phyloP scores from a whole-genome alignment of 2,113 vertebrate species.

The Morone saxatilis region DNA sequence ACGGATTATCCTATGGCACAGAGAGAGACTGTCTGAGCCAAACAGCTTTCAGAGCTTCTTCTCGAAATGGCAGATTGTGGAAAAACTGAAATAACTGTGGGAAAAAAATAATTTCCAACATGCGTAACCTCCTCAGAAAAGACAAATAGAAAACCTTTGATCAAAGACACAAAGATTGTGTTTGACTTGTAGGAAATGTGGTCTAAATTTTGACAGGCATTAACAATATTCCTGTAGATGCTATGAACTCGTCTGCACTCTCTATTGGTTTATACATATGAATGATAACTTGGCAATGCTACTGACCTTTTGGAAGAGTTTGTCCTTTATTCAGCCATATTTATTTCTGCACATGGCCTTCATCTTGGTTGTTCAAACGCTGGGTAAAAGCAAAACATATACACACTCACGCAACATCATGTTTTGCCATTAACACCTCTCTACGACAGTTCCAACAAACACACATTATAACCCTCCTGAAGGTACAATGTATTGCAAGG shows the following conservation, averaged over 20 bases:
- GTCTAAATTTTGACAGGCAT: background rate
- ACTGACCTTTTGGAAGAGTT: background rate
- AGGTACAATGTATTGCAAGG: no score
- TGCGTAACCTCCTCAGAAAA: constrained; percentile 6
- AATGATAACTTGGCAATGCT: background rate
- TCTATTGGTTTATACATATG: background rate
- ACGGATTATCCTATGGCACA: constrained; percentile 25
- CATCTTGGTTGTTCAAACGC: background rate
- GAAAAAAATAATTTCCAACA: background rate
- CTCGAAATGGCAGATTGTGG: constrained; percentile 5
- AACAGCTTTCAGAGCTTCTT: constrained; percentile 17
- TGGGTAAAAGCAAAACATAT: background rate
- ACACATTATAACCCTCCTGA: no score
- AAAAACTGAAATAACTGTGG: constrained; percentile 12
- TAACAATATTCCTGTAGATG: background rate
- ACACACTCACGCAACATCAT: background rate
- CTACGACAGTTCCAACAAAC: background rate
- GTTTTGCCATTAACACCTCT: no score
- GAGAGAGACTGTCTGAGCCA: background rate
- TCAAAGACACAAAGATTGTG: background rate
- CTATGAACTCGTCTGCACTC: background rate
- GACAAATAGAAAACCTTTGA: background rate
- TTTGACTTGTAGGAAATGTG: constrained; percentile 4
- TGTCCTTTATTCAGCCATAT: constrained; percentile 1
- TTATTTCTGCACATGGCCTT: background rate